phyloP scores from a whole-genome alignment of 2,113 vertebrate genomes.

The Bos taurus region DNA sequence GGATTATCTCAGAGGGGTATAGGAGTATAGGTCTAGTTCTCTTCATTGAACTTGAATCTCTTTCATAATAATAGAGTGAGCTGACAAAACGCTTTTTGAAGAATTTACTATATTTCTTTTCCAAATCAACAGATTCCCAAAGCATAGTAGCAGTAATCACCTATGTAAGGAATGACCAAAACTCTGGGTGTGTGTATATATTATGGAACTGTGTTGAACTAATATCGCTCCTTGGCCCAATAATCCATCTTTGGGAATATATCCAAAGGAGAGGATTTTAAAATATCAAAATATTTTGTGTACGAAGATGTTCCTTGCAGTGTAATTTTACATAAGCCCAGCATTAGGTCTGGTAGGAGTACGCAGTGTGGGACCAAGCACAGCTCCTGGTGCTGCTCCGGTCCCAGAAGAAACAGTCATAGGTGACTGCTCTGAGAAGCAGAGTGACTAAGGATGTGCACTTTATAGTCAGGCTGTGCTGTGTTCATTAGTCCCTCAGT shows the following conservation, averaged over 20 bases:
- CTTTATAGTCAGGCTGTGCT: not conserved
- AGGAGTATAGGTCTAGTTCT: not conserved
- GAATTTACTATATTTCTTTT: not conserved
- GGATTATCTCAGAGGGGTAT: not conserved
- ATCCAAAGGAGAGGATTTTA: not conserved
- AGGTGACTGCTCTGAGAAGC: not conserved
- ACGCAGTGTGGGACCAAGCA: rapidly evolving
- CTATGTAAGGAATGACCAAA: not conserved
- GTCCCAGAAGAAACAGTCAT: not conserved
- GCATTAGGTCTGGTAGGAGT: not conserved
- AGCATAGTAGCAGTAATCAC: not conserved
- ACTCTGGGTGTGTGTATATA: not conserved
- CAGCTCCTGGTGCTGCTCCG: not conserved
- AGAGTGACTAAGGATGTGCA: not conserved
- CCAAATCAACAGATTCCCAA: not conserved
- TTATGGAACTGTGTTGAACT: not conserved
- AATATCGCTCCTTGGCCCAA: not conserved
- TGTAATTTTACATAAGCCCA: not conserved
- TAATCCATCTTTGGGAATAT: not conserved
- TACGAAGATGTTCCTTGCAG: not conserved
- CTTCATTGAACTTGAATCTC: not conserved
- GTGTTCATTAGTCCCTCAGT: not conserved
- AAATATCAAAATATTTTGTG: not conserved
- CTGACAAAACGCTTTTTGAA: not conserved
- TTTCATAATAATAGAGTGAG: not conserved